A percentile compares a stretch with the other conserved stretches of the same genome.
Evolutionary conservation across 1,140 invertebrate species (phyloP).

Genomic region (Drosophila pallidifrons): DNA sequence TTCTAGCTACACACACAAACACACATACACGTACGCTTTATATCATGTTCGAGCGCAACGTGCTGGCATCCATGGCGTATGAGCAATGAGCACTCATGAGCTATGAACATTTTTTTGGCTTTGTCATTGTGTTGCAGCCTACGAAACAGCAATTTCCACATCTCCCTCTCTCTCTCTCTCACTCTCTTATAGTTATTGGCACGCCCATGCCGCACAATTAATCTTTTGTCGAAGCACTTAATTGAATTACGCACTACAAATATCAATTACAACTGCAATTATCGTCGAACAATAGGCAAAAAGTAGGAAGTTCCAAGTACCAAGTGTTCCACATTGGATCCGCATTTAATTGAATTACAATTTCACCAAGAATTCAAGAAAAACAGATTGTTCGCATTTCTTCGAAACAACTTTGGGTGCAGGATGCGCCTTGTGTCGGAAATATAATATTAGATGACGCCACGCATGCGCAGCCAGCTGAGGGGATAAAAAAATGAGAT

Average conservation of each 20-base stretch:
- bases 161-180: no score
- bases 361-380: slow-evolving; percentile 55
- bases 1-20: slow-evolving; percentile 3
- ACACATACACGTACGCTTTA: slow-evolving; percentile 52
- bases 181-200: slow-evolving; percentile 19
- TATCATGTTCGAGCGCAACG: slow-evolving; percentile 60
- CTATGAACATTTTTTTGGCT: slow-evolving; percentile 49
- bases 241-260: slow-evolving; percentile 73
- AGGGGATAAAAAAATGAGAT: slow-evolving; percentile 27
- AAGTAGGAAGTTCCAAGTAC: slow-evolving; percentile 25
- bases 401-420: slow-evolving; percentile 59
- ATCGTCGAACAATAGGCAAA: slow-evolving; percentile 16
- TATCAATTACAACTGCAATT: slow-evolving; percentile 49
- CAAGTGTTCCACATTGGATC: slow-evolving; percentile 49
- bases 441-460: slow-evolving; percentile 73
- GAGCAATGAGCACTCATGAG: slow-evolving; percentile 52
- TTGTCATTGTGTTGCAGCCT: slow-evolving; percentile 73
- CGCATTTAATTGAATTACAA: slow-evolving; percentile 79
- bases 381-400: slow-evolving; percentile 33
- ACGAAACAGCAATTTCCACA: slow-evolving; percentile 9
- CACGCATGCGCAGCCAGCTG: slow-evolving; percentile 56
- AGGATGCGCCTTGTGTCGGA: slow-evolving; percentile 52
- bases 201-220: slow-evolving; percentile 69
- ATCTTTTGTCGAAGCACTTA: slow-evolving; percentile 73
- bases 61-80: slow-evolving; percentile 73